These are phyloP conservation scores for Meteorus cinctellus DNA, from an alignment of 2,888 invertebrate species.

Conservation along the genomic window DNA sequence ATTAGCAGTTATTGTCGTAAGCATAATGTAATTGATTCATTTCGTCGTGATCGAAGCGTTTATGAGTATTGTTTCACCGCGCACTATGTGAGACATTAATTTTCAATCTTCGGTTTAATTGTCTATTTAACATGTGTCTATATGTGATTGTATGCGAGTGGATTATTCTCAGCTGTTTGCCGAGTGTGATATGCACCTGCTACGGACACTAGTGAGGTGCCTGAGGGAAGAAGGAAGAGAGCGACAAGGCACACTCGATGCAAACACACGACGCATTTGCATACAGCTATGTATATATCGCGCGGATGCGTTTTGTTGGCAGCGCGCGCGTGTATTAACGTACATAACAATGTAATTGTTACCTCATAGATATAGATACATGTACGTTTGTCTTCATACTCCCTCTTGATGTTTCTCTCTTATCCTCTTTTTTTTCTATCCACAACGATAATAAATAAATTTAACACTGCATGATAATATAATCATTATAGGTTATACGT, in stretches of 20 bases:
- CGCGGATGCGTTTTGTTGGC: neutral
- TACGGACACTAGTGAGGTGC: conserved; percentile 7
- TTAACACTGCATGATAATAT: neutral
- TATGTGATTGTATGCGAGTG: neutral
- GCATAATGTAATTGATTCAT: no score
- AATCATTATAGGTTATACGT: neutral
- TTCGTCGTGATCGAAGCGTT: no score
- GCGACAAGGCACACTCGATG: neutral
- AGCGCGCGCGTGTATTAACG: neutral
- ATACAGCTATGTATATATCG: neutral
- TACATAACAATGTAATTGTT: conserved; percentile 33
- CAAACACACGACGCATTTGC: conserved; percentile 22
- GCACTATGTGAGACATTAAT: no score
- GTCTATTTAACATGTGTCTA: neutral
- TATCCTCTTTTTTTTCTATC: conserved; percentile 13
- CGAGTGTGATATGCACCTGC: conserved; percentile 37
- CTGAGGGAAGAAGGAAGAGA: neutral
- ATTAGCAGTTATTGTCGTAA: no score
- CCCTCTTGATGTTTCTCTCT: conserved; percentile 27
- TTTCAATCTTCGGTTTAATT: neutral
- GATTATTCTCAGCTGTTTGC: conserved; percentile 35
- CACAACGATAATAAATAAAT: conserved; percentile 10
- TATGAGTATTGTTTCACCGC: no score
- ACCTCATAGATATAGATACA: conserved; percentile 12
- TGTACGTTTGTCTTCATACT: neutral